Evolutionary conservation across 2,888 invertebrate genomes (phyloP).

Genomic region (Drosophila mimetica): DNA sequence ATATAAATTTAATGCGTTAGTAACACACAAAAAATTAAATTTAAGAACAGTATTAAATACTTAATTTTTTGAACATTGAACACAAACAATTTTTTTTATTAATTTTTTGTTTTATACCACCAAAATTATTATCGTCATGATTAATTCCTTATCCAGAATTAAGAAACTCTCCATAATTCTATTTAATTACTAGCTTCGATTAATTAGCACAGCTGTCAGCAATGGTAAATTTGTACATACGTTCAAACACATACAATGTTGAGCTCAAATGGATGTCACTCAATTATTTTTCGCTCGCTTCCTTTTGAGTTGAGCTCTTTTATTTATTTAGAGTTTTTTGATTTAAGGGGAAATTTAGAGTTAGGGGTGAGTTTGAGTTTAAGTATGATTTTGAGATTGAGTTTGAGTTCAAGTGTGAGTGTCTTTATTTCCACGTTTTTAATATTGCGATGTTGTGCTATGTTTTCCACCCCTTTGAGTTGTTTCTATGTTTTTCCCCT

Average conservation of each 20-base stretch:
- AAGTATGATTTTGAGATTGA: not conserved
- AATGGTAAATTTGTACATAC: conserved; percentile 10
- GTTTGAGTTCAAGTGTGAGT: conserved; percentile 12
- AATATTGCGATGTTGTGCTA: conserved; percentile 12
- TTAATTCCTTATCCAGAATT: too few relatives aligned
- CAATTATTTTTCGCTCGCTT: conserved; percentile 12
- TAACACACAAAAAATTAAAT: too few relatives aligned
- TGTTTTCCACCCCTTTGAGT: conserved; percentile 16
- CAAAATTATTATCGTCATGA: too few relatives aligned
- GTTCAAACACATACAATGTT: not conserved
- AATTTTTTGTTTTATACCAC: too few relatives aligned
- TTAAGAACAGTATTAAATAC: too few relatives aligned
- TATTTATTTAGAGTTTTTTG: not conserved
- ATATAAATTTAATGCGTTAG: too few relatives aligned
- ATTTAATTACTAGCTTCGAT: conserved; percentile 48
- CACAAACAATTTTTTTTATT: too few relatives aligned
- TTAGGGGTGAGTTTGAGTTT: not conserved
- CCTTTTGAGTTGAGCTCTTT: conserved; percentile 6
- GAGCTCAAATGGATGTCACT: not conserved
- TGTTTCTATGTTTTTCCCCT: conserved; percentile 17
- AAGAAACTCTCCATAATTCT: conserved; percentile 21
- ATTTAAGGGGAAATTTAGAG: conserved; percentile 7
- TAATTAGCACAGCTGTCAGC: conserved; percentile 64
- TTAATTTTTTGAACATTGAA: too few relatives aligned
- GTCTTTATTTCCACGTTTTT: conserved; percentile 12